Evolutionary conservation across 2,113 vertebrate genomes (phyloP), one percentile per base, ranked within the genome.

Genomic region (Oxyura jamaicensis): DNA sequence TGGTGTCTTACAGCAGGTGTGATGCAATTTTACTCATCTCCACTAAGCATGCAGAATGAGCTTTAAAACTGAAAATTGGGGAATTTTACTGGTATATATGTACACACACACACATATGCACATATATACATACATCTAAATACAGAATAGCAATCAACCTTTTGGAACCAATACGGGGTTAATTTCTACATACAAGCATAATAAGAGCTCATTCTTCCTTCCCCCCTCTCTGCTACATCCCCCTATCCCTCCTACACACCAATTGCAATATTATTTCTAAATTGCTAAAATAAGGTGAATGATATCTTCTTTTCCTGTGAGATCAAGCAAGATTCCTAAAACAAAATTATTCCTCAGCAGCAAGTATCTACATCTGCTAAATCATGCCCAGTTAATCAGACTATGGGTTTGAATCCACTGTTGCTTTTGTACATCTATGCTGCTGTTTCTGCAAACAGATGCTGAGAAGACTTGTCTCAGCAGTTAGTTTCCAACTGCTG

Each of bases 231-330:
- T 56, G 25, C 10, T 71, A 29, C 44, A 79, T 66, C 29, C 11
- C 25, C 78, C 56, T 80, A 36, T 26, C 6, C 42, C 59, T 76
- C 68, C 68, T 72, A 83, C 77, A 72, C 42, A 67, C 3, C 33
- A 75, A 75, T 21, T 76, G 63, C 75, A 90, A 84, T 77, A 76
- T 76, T 72, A 83, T 52, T 92, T 72, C 92, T 80, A 86, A 86
- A 90, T 62, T 76, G 36, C 16, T 80, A 52, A 86, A 86, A 62
- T 52, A 75, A 71, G 21, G 52, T 36, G 53, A 83, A 76, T 35
- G 8, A 39, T 63, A 52, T 14, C 16, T 55, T 41, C 21, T 83
- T 79, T 58, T 16, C 15, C 22, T 33, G 14, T 15, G 36, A 58
- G 21, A 58, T 39, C 39, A 90, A 72, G 75, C 4, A 67, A 28